Conservation (phyloP, 2,113 vertebrate genomes). For the Peromyscus californicus region DNA sequence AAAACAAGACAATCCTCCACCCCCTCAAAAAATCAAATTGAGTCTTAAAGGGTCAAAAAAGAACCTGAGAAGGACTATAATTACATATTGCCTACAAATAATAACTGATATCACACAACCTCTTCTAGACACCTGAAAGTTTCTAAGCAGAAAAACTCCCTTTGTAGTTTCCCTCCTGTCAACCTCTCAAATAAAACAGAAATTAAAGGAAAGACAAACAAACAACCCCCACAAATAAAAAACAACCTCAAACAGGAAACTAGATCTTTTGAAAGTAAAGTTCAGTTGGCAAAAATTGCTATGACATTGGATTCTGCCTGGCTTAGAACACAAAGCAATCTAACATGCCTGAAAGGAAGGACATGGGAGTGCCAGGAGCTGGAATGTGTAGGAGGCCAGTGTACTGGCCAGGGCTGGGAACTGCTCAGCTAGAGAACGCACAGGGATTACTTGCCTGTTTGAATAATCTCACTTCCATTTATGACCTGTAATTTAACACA, state of each 20-base stretch:
- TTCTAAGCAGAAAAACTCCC: conserved; percentile 30
- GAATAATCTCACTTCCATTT: conserved; percentile 95
- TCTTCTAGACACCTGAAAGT: conserved; percentile 42
- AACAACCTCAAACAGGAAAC: conserved; percentile 14
- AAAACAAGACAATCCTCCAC: background rate
- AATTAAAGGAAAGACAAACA: background rate
- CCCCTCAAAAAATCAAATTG: background rate
- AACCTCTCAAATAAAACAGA: conserved; percentile 55
- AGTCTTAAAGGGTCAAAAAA: conserved; percentile 59
- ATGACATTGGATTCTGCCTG: conserved; percentile 40
- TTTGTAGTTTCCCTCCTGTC: background rate
- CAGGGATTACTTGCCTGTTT: conserved; percentile 95
- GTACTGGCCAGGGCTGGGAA: conserved; percentile 87
- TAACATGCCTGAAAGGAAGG: background rate
- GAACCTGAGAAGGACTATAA: background rate
- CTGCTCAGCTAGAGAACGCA: conserved; percentile 89
- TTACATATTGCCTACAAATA: conserved; percentile 10
- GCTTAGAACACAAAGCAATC: background rate
- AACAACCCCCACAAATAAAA: background rate
- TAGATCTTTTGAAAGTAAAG: conserved; percentile 54
- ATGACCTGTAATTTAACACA: conserved; percentile 98
- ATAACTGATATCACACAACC: background rate
- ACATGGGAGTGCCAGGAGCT: conserved; percentile 86
- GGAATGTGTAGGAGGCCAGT: conserved; percentile 90
- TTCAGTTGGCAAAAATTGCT: conserved; percentile 61